phyloP scores from a whole-genome alignment of 2,888 invertebrate species.

The Andrena fulva region DNA sequence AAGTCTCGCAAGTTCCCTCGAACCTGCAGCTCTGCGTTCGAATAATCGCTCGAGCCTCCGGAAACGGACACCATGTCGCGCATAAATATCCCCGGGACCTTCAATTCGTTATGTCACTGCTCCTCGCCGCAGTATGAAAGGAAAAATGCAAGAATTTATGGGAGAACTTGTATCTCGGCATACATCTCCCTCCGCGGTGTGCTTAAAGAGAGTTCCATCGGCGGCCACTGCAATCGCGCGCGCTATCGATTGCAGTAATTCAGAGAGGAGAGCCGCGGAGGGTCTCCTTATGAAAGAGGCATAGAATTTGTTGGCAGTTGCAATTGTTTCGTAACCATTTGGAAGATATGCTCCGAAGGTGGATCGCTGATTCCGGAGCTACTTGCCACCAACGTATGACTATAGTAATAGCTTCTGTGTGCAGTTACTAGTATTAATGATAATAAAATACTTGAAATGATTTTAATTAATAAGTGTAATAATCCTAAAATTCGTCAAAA shows the following conservation, averaged over 20 bases:
- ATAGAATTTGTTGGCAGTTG: slow-evolving; percentile 13
- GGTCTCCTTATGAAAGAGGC: slow-evolving; percentile 8
- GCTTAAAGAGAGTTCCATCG: slow-evolving; percentile 11
- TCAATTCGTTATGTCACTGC: slow-evolving; percentile 46
- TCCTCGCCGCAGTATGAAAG: not conserved
- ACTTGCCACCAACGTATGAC: not conserved
- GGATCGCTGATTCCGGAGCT: not conserved
- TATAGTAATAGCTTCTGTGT: too few relatives aligned
- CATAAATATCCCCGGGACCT: slow-evolving; percentile 39
- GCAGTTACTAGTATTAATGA: too few relatives aligned
- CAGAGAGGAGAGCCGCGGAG: slow-evolving; percentile 7
- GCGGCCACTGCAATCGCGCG: not conserved
- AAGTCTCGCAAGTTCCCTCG: too few relatives aligned
- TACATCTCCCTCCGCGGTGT: slow-evolving; percentile 21
- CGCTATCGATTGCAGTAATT: slow-evolving; percentile 21
- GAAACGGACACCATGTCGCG: slow-evolving; percentile 10
- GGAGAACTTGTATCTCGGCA: slow-evolving; percentile 9
- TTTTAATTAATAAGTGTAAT: too few relatives aligned
- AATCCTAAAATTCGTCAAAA: too few relatives aligned
- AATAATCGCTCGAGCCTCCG: slow-evolving; percentile 19
- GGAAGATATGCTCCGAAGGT: not conserved
- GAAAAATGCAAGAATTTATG: slow-evolving; percentile 35
- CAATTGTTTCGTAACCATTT: slow-evolving; percentile 19
- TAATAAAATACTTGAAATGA: too few relatives aligned
- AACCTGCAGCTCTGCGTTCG: not conserved